A percentile compares a stretch with the other conserved stretches of the same genome.
These are phyloP conservation scores for Aphaenogaster rudis DNA, from an alignment of 1,140 invertebrate genomes.

Conservation along the genomic window DNA sequence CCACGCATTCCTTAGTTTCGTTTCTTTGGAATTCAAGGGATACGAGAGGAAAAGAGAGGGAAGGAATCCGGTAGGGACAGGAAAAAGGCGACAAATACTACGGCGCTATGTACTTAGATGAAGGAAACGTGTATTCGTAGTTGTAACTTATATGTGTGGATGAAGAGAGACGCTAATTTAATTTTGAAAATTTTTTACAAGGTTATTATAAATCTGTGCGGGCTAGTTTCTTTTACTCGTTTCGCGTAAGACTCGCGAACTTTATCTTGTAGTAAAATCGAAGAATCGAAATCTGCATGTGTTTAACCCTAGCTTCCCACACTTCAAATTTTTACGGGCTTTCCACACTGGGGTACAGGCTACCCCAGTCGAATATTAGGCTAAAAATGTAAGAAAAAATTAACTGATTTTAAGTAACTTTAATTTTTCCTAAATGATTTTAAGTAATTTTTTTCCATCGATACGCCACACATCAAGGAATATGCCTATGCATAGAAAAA, in stretches of 20 bases:
- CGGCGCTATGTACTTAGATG: neutral
- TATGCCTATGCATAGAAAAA: no score
- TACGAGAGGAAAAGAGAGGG: neutral
- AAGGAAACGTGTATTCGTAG: neutral
- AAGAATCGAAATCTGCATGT: neutral
- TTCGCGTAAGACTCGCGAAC: neutral
- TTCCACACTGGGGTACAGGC: no score
- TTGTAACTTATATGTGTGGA: neutral
- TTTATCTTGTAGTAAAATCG: neutral
- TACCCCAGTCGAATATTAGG: no score
- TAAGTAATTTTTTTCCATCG: no score
- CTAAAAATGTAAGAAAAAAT: no score
- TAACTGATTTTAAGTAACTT: no score
- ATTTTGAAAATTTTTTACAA: neutral
- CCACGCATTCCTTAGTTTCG: conserved; percentile 11
- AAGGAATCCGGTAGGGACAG: neutral
- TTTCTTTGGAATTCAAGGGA: conserved; percentile 2
- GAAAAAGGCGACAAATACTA: conserved; percentile 2
- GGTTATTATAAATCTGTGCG: no score
- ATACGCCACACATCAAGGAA: no score
- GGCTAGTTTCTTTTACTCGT: neutral
- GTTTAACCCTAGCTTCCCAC: neutral
- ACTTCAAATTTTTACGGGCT: no score
- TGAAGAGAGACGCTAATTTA: neutral
- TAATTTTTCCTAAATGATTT: no score